Conservation (phyloP, 2,113 vertebrate genomes). For the Corythornis vintsioides region DNA sequence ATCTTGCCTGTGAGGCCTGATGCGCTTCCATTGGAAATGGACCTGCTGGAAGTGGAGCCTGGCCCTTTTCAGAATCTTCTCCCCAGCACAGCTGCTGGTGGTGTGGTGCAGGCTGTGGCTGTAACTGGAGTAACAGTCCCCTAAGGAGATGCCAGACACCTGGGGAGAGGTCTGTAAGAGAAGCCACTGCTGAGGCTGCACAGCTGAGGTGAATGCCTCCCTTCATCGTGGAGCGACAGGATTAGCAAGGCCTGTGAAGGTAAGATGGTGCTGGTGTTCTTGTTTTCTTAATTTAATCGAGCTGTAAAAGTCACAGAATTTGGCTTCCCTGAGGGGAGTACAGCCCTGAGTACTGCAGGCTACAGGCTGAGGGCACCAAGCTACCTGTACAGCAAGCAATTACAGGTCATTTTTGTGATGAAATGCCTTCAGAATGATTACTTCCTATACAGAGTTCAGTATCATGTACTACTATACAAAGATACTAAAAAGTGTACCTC, state of each 20-base stretch:
- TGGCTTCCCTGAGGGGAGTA: neutral
- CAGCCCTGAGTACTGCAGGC: neutral
- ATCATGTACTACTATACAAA: neutral
- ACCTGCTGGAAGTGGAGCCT: neutral
- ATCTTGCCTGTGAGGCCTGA: neutral
- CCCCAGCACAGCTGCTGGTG: rapidly evolving
- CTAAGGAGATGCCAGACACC: neutral
- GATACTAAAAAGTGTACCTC: neutral
- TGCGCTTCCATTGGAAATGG: rapidly evolving
- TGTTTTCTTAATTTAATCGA: neutral
- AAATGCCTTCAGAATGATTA: neutral
- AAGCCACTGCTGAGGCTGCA: rapidly evolving
- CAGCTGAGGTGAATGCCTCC: rapidly evolving
- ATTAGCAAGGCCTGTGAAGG: neutral
- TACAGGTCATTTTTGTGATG: neutral
- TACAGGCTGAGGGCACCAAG: neutral
- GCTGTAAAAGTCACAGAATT: neutral
- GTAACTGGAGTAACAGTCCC: neutral
- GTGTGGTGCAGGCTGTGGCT: rapidly evolving
- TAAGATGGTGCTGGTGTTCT: neutral
- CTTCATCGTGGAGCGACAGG: neutral
- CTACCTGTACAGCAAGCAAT: neutral
- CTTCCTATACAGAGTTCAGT: neutral
- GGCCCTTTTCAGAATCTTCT: neutral
- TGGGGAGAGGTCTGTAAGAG: neutral